These are phyloP conservation scores for Drosophila pseudoobscura DNA, from an alignment of 1,140 invertebrate species.

Conservation along the genomic window DNA sequence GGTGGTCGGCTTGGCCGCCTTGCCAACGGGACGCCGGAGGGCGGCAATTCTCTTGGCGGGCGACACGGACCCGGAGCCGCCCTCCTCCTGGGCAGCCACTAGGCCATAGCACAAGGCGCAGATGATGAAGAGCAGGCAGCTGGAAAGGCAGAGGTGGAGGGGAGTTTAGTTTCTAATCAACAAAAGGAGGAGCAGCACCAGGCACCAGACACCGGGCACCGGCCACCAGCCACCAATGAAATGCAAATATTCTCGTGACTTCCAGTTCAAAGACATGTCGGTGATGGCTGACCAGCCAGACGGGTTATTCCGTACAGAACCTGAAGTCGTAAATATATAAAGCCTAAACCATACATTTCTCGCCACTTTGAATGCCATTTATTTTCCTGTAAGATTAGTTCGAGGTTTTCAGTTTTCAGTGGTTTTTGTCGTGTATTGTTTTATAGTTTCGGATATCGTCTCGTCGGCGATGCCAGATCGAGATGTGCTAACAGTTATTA, in stretches of 20 bases:
- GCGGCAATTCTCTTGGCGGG: slow-evolving; percentile 71
- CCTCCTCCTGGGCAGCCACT: slow-evolving; percentile 63
- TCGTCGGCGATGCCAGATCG: background rate
- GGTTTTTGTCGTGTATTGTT: slow-evolving; percentile 13
- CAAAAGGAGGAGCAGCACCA: no score
- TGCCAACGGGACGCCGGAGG: slow-evolving; percentile 73
- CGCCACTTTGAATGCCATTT: slow-evolving; percentile 16
- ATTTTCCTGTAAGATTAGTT: slow-evolving; percentile 35
- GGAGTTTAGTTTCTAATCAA: no score
- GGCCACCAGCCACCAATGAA: slow-evolving; percentile 6
- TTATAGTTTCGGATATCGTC: slow-evolving; percentile 6
- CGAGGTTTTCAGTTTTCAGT: slow-evolving; percentile 1
- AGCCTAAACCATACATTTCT: background rate
- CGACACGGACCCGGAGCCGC: slow-evolving; percentile 35
- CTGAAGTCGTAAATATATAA: slow-evolving; percentile 53
- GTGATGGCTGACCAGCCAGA: slow-evolving; percentile 48
- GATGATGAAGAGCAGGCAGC: slow-evolving; percentile 78
- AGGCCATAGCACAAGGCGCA: slow-evolving; percentile 69
- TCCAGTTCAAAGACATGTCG: slow-evolving; percentile 27
- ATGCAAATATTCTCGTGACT: slow-evolving; percentile 25
- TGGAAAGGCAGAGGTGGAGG: background rate
- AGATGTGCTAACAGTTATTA: slow-evolving; percentile 77
- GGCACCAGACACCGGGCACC: slow-evolving; percentile 2
- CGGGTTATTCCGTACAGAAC: slow-evolving; percentile 65
- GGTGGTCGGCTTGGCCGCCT: slow-evolving; percentile 65